Evolutionary conservation across 2,113 vertebrate genomes (phyloP).

Genomic region (Rhadina sibilatrix): DNA sequence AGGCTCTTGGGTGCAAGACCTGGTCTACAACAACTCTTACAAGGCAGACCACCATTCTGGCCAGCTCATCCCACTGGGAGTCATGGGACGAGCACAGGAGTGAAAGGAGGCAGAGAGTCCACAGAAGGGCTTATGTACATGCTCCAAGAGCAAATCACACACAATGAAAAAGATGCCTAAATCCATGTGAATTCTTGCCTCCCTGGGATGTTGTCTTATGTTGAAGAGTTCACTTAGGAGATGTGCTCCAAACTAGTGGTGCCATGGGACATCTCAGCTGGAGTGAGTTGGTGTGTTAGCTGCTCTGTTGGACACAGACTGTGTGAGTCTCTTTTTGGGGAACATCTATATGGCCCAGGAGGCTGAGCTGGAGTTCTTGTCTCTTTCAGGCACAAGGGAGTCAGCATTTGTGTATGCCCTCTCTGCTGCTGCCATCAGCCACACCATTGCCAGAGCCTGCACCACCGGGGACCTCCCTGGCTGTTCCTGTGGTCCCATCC

Average conservation of each 20-base stretch:
- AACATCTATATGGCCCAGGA: background rate
- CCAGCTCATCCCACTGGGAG: background rate
- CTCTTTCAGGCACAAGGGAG: slow-evolving; percentile 88
- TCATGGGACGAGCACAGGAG: background rate
- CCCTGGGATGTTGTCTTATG: background rate
- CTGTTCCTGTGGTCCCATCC: slow-evolving; percentile 93
- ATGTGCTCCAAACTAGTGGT: background rate
- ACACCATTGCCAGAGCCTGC: slow-evolving; percentile 94
- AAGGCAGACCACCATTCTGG: background rate
- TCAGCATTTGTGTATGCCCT: slow-evolving; percentile 95
- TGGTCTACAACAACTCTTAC: background rate
- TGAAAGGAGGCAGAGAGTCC: background rate
- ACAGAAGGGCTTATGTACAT: fast-evolving
- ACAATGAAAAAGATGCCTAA: background rate
- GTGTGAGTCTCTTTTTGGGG: background rate
- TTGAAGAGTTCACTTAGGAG: background rate
- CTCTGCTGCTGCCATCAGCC: slow-evolving; percentile 94
- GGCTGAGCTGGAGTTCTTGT: background rate
- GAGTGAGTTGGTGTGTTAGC: background rate
- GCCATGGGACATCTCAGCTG: background rate
- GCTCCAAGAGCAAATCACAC: background rate
- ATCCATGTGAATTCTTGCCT: background rate
- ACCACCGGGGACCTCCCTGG: slow-evolving; percentile 91
- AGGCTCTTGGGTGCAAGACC: background rate
- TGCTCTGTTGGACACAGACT: background rate